Evolutionary conservation across 1,140 invertebrate genomes (phyloP).

Genomic region (Piezodorus guildinii): DNA sequence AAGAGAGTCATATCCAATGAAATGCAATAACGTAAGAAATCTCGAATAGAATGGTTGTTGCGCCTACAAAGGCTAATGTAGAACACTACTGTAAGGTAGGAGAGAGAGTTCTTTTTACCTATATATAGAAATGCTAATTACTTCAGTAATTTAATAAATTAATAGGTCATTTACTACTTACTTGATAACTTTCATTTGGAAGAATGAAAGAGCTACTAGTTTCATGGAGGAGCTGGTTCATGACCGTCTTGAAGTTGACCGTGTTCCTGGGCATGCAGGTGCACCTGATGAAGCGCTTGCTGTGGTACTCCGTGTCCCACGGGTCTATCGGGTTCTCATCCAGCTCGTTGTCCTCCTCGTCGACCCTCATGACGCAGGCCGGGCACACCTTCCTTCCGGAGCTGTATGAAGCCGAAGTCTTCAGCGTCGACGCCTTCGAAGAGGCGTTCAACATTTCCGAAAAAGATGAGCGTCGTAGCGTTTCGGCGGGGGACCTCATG

Average conservation of each 20-base stretch:
- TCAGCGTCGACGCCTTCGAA: neutral
- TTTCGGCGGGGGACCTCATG: conserved; percentile 1
- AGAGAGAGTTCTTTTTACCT: too few relatives aligned
- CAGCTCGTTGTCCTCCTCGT: neutral
- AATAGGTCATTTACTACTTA: conserved; percentile 10
- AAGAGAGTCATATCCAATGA: too few relatives aligned
- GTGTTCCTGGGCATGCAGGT: conserved; percentile 13
- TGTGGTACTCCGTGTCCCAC: neutral
- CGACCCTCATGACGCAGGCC: neutral
- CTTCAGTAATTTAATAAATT: too few relatives aligned
- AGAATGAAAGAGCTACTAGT: too few relatives aligned
- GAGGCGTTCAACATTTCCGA: neutral
- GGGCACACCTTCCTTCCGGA: neutral
- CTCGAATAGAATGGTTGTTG: too few relatives aligned
- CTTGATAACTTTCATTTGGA: neutral
- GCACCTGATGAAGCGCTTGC: conserved; percentile 1
- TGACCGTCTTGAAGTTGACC: conserved; percentile 8
- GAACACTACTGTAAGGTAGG: too few relatives aligned
- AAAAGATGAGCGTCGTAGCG: neutral
- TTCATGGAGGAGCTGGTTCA: neutral
- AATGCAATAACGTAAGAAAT: too few relatives aligned
- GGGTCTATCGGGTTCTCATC: neutral
- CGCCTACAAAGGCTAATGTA: too few relatives aligned
- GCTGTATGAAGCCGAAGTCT: neutral
- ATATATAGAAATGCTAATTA: too few relatives aligned